Evolutionary conservation across 2,113 vertebrate species (phyloP).

Genomic region (Dinomys branickii): DNA sequence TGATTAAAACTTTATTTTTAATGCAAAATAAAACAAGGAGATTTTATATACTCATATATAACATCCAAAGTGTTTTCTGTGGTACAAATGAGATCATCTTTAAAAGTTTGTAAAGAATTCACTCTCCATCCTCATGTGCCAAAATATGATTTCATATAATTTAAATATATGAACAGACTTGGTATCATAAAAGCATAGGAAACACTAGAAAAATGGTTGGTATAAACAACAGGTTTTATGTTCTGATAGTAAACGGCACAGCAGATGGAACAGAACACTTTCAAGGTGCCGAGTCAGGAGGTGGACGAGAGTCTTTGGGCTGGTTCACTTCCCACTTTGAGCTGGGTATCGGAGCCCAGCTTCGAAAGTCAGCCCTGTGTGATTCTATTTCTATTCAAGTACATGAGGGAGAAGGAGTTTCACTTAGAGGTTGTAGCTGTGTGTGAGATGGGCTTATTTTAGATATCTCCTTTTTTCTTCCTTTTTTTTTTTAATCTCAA

Average conservation of each 20-base stretch:
- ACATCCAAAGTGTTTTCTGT: slow-evolving; percentile 80
- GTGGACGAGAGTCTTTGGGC: slow-evolving; percentile 56
- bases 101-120: slow-evolving; percentile 79
- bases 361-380: slow-evolving; percentile 78
- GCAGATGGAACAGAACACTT: slow-evolving; percentile 52
- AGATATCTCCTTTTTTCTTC: slow-evolving; percentile 6
- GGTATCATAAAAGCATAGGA: slow-evolving; percentile 77
- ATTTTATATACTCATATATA: slow-evolving; percentile 86
- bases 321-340: slow-evolving; percentile 62
- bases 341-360: slow-evolving; percentile 65
- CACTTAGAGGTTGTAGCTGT: slow-evolving; percentile 63
- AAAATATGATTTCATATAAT: slow-evolving; percentile 79
- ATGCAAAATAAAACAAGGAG: slow-evolving; percentile 88
- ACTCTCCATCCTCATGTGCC: slow-evolving; percentile 73
- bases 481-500: background rate
- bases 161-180: slow-evolving; percentile 78
- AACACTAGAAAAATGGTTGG: slow-evolving; percentile 71
- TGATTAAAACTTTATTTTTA: slow-evolving; percentile 88
- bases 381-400: slow-evolving; percentile 78
- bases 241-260: slow-evolving; percentile 67
- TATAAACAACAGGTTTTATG: slow-evolving; percentile 70
- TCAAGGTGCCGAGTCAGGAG: slow-evolving; percentile 6
- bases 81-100: slow-evolving; percentile 81
- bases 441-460: slow-evolving; percentile 70
- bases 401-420: slow-evolving; percentile 65